phyloP scores from a whole-genome alignment of 2,888 invertebrate genomes.

The Athrips mouffetella region DNA sequence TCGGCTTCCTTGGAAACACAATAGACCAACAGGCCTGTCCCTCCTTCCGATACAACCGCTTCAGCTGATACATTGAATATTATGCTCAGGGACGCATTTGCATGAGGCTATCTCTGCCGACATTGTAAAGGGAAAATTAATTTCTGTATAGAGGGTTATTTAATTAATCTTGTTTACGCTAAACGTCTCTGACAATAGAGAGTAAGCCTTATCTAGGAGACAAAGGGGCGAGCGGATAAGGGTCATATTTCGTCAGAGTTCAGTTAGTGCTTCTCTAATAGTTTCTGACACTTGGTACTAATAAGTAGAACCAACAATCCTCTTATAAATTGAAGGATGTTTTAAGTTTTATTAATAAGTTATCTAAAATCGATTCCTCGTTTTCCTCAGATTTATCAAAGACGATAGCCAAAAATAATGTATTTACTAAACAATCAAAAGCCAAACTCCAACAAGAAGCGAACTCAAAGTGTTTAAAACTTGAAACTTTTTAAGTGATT shows the following conservation, averaged over 20 bases:
- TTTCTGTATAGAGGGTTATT: constrained; percentile 1
- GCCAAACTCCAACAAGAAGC: neutral
- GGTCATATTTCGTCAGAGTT: neutral
- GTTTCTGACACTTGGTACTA: no score
- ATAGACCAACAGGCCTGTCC: constrained; percentile 43
- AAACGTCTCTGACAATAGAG: neutral
- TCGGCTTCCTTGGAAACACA: constrained; percentile 43
- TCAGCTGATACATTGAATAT: constrained; percentile 41
- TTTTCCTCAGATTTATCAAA: constrained; percentile 1
- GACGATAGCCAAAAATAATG: constrained; percentile 4
- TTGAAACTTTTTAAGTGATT: constrained; percentile 9
- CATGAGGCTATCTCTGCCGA: constrained; percentile 37
- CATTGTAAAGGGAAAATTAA: constrained; percentile 24
- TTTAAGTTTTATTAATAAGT: no score
- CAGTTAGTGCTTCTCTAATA: no score
- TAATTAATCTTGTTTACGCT: constrained; percentile 3
- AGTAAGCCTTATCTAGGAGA: neutral
- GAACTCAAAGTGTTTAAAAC: constrained; percentile 6
- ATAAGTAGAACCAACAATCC: no score
- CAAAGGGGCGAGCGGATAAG: neutral
- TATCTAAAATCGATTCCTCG: no score
- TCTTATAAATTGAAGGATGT: no score
- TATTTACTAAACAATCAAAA: constrained; percentile 5
- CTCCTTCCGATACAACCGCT: constrained; percentile 42
- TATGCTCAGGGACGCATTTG: constrained; percentile 38